phyloP scores from a whole-genome alignment of 2,797 vertebrate species.

The Acrocephalus scirpaceus region DNA sequence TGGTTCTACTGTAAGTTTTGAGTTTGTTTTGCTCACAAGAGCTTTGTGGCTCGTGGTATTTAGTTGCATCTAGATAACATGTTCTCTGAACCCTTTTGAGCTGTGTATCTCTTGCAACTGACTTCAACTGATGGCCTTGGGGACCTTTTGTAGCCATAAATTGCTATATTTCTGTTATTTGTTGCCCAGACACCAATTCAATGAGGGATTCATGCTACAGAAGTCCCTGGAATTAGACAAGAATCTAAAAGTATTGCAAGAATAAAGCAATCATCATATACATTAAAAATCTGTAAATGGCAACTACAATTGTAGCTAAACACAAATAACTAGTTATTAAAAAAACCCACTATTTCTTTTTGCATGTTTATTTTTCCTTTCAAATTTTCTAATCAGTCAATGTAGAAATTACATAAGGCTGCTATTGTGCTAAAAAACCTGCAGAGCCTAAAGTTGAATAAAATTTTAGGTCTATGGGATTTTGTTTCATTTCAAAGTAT shows the following conservation, averaged over 20 bases:
- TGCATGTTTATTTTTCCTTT: background rate
- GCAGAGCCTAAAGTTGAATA: background rate
- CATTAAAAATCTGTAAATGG: background rate
- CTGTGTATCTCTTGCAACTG: background rate
- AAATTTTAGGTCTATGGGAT: background rate
- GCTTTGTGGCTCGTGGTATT: background rate
- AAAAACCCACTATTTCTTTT: background rate
- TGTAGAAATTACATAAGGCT: background rate
- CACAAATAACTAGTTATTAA: background rate
- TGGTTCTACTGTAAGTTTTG: background rate
- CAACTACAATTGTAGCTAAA: background rate
- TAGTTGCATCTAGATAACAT: background rate
- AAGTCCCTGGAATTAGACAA: background rate
- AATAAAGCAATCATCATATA: background rate
- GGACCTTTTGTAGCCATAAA: background rate
- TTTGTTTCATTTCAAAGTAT: constrained; percentile 11
- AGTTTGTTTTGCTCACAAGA: background rate
- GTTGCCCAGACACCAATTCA: background rate
- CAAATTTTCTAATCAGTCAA: background rate
- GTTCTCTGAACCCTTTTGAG: background rate
- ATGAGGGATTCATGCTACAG: background rate
- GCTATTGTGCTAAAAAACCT: background rate
- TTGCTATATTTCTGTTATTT: background rate
- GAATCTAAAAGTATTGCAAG: background rate
- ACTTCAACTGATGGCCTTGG: background rate